Conservation (phyloP, 2,797 vertebrate genomes). For the Sebastolobus alascanus region DNA sequence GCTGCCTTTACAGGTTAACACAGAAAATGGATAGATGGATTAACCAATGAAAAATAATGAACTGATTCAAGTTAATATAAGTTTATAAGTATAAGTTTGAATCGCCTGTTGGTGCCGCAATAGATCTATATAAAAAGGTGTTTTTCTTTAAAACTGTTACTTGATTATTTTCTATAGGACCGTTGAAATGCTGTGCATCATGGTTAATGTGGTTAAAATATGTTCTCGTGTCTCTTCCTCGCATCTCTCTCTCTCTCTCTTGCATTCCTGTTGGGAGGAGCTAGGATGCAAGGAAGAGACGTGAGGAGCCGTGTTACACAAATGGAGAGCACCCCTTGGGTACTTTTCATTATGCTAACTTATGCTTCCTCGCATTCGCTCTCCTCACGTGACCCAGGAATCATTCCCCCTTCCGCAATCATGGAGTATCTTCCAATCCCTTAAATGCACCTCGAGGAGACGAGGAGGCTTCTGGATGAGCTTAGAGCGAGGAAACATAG, state of each 20-base stretch:
- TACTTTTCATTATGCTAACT: neutral
- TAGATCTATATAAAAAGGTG: neutral
- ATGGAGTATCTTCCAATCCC: neutral
- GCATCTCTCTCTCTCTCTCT: neutral
- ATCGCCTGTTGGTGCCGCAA: neutral
- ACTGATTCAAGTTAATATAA: neutral
- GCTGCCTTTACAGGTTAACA: slow-evolving; percentile 83
- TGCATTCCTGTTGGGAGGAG: neutral
- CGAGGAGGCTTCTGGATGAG: neutral
- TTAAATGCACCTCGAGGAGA: neutral
- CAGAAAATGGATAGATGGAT: neutral
- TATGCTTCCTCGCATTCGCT: neutral
- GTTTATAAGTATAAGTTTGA: no score
- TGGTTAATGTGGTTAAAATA: neutral
- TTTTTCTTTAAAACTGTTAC: neutral
- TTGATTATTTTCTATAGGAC: neutral
- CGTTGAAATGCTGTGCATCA: neutral
- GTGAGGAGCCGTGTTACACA: neutral
- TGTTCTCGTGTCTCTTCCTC: neutral
- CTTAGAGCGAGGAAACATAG: neutral
- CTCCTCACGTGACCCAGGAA: neutral
- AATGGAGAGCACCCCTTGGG: neutral
- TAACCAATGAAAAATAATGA: neutral
- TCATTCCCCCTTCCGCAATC: neutral
- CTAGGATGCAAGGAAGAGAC: neutral